These are phyloP conservation scores for Luscinia megarhynchos DNA, from an alignment of 2,797 vertebrate genomes.

Conservation along the genomic window DNA sequence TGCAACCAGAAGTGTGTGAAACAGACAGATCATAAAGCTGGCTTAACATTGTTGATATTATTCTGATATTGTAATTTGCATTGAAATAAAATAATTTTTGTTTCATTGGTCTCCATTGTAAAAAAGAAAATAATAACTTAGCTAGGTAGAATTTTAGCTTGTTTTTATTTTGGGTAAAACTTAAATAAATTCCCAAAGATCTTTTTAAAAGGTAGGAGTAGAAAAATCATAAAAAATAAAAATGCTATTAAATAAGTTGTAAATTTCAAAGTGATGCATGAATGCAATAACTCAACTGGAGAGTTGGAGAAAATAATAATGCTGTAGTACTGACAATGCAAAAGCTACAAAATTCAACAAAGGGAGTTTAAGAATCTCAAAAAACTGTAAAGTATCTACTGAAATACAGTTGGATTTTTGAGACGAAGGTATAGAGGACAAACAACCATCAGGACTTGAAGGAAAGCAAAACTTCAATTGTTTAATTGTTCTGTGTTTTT, in stretches of 20 bases:
- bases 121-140: conserved; percentile 70
- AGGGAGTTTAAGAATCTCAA: background rate
- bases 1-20: conserved; percentile 48
- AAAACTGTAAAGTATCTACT: background rate
- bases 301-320: conserved; percentile 66
- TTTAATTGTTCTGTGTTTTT: background rate
- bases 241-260: conserved; percentile 71
- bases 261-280: conserved; percentile 75
- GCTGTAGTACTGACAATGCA: background rate
- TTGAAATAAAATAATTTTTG: conserved; percentile 56
- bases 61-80: conserved; percentile 49
- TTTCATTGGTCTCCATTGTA: conserved; percentile 62
- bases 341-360: conserved; percentile 24
- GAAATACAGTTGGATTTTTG: conserved; percentile 21
- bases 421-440: background rate
- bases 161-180: conserved; percentile 61
- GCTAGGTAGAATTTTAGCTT: conserved; percentile 40
- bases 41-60: conserved; percentile 50
- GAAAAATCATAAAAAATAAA: conserved; percentile 76
- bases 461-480: conserved; percentile 8
- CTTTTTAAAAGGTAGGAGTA: conserved; percentile 61
- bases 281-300: conserved; percentile 60
- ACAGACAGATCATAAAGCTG: conserved; percentile 62
- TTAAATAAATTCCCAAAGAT: conserved; percentile 68
- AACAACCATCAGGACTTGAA: conserved; percentile 15